Evolutionary conservation across 2,888 invertebrate species (phyloP).

Genomic region (Dendrolimus pini): DNA sequence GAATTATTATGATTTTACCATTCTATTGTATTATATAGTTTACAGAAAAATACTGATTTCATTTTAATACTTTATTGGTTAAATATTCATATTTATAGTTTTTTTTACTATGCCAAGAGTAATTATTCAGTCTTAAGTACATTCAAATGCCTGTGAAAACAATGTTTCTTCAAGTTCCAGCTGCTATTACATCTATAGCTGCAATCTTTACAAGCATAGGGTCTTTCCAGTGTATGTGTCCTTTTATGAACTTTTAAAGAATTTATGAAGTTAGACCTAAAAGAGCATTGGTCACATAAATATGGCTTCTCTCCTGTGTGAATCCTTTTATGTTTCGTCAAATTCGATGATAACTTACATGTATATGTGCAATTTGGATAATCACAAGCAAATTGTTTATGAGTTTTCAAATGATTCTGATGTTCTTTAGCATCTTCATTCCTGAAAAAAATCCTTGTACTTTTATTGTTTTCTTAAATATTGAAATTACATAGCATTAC

Average conservation of each 20-base stretch:
- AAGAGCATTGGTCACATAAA: conserved; percentile 63
- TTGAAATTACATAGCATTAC: too few relatives aligned
- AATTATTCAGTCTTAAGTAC: not conserved
- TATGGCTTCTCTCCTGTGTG: conserved; percentile 64
- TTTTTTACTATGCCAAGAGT: not conserved
- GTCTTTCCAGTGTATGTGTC: conserved; percentile 55
- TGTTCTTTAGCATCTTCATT: conserved; percentile 53
- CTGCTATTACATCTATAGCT: conserved; percentile 63
- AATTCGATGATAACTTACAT: conserved; percentile 64
- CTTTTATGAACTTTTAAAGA: conserved; percentile 63
- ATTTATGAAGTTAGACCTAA: conserved; percentile 63
- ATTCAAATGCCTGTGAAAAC: conserved; percentile 35
- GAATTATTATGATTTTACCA: too few relatives aligned
- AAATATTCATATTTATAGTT: not conserved
- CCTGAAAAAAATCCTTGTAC: conserved; percentile 25
- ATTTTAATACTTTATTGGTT: too few relatives aligned
- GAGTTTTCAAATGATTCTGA: conserved; percentile 51
- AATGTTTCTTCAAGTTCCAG: conserved; percentile 69
- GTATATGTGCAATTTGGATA: conserved; percentile 71
- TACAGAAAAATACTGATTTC: too few relatives aligned
- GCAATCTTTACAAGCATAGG: conserved; percentile 55
- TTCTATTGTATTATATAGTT: too few relatives aligned
- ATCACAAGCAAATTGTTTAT: conserved; percentile 65
- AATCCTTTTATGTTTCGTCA: conserved; percentile 61
- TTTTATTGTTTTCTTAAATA: too few relatives aligned